phyloP scores from a whole-genome alignment of 1,140 invertebrate genomes.

The Diplogasteroides magnus region DNA sequence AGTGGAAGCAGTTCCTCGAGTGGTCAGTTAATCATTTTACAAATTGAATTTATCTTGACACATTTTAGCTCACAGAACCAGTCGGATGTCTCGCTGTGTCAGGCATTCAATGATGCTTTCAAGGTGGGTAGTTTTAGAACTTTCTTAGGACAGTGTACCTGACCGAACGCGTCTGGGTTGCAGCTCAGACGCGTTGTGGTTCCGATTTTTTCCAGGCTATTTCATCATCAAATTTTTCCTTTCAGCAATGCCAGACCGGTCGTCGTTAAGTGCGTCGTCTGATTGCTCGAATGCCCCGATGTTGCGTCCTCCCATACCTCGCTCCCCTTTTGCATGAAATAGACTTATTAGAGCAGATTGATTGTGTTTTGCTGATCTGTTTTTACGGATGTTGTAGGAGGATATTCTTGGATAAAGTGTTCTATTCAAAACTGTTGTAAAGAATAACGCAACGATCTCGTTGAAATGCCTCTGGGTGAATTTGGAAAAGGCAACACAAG shows the following conservation, averaged over 20 bases:
- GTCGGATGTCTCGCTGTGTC: slow-evolving; percentile 68
- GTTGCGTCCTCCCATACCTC: neutral
- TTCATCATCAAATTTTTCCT: too few species aligned
- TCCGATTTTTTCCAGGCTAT: too few species aligned
- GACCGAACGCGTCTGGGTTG: too few species aligned
- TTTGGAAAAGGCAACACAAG: too few species aligned
- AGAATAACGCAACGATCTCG: too few species aligned
- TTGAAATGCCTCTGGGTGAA: too few species aligned
- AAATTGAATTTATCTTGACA: neutral
- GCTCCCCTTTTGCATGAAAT: neutral
- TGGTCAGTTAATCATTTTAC: slow-evolving; percentile 37
- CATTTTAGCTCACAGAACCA: slow-evolving; percentile 31
- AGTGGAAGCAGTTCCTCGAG: slow-evolving; percentile 58
- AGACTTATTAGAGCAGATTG: too few species aligned
- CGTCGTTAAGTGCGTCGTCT: neutral
- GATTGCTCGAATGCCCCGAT: neutral
- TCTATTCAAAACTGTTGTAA: too few species aligned
- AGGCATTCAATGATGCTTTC: slow-evolving; percentile 85
- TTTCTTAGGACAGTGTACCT: too few species aligned
- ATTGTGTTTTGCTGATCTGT: neutral
- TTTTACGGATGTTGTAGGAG: slow-evolving; percentile 3
- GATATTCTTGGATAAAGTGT: too few species aligned
- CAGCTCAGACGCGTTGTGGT: too few species aligned
- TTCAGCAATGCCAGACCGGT: neutral
- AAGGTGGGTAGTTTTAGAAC: too few species aligned